Evolutionary conservation across 2,113 vertebrate species (phyloP).

Genomic region (Datnioides undecimradiatus): DNA sequence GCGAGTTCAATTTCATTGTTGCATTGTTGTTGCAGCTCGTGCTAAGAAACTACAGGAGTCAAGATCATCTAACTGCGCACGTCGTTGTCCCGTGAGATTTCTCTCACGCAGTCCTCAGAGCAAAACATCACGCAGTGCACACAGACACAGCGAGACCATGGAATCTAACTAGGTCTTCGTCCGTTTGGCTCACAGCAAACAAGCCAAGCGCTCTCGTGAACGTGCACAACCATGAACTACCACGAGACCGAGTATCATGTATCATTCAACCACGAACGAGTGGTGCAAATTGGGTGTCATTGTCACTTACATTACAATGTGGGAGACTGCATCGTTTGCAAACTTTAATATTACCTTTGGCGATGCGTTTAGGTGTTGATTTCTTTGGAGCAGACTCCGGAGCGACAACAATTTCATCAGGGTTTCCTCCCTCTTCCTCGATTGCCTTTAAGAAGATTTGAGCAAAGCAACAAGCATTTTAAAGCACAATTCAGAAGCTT

Average conservation of each 20-base stretch:
- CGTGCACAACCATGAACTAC: neutral
- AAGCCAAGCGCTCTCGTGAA: too few species aligned
- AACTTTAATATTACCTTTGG: slow-evolving; percentile 91
- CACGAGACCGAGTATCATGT: neutral
- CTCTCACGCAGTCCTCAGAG: too few species aligned
- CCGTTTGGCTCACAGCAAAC: too few species aligned
- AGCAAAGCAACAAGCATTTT: neutral
- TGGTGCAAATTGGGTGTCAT: neutral
- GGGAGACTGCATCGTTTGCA: accelerated
- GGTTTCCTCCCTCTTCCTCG: slow-evolving; percentile 94
- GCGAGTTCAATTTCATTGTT: too few species aligned
- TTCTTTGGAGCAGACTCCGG: slow-evolving; percentile 86
- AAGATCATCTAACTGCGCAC: too few species aligned
- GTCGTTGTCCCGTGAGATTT: too few species aligned
- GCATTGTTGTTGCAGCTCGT: too few species aligned
- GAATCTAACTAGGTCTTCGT: too few species aligned
- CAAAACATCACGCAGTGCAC: too few species aligned
- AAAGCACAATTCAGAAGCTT: accelerated
- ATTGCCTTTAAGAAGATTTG: slow-evolving; percentile 83
- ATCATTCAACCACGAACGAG: neutral
- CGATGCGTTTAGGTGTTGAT: slow-evolving; percentile 81
- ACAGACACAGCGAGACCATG: too few species aligned
- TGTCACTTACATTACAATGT: too few species aligned
- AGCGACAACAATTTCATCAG: slow-evolving; percentile 87
- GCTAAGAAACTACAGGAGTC: too few species aligned